Evolutionary conservation across 1,140 invertebrate genomes (phyloP).

Genomic region (Nasonia longicornis): DNA sequence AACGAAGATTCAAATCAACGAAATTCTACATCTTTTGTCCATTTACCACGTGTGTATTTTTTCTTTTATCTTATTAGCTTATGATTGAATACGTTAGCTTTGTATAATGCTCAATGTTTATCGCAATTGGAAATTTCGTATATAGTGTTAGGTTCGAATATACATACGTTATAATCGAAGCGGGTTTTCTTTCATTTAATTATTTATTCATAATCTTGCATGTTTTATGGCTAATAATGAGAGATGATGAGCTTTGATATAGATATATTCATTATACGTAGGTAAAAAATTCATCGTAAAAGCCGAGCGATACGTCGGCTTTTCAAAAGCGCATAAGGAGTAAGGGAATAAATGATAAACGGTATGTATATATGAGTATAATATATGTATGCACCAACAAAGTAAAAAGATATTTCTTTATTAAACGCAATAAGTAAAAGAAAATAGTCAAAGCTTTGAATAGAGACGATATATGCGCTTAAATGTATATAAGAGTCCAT

Average conservation of each 20-base stretch:
- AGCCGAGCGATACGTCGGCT: neutral
- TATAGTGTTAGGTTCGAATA: conserved; percentile 18
- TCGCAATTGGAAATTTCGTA: conserved; percentile 17
- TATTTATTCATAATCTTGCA: neutral
- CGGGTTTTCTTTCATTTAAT: conserved; percentile 6
- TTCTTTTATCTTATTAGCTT: conserved; percentile 8
- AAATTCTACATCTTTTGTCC: conserved; percentile 25
- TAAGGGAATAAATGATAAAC: neutral
- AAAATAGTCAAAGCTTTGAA: conserved; percentile 2
- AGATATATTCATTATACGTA: conserved; percentile 1
- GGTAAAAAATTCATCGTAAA: conserved; percentile 26
- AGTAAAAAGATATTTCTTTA: neutral
- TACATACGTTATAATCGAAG: conserved; percentile 26
- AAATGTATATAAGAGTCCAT: conserved; percentile 5
- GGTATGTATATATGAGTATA: conserved; percentile 4
- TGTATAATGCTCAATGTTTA: neutral
- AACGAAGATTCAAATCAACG: neutral
- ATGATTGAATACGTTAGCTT: neutral
- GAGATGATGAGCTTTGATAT: neutral
- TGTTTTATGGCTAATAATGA: conserved; percentile 26
- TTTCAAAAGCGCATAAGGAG: neutral
- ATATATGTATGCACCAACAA: neutral
- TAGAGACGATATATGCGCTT: neutral
- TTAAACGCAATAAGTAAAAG: neutral
- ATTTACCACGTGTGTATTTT: conserved; percentile 6